These are phyloP conservation scores for Podilymbus podiceps DNA, from an alignment of 2,113 vertebrate species.

Conservation along the genomic window DNA sequence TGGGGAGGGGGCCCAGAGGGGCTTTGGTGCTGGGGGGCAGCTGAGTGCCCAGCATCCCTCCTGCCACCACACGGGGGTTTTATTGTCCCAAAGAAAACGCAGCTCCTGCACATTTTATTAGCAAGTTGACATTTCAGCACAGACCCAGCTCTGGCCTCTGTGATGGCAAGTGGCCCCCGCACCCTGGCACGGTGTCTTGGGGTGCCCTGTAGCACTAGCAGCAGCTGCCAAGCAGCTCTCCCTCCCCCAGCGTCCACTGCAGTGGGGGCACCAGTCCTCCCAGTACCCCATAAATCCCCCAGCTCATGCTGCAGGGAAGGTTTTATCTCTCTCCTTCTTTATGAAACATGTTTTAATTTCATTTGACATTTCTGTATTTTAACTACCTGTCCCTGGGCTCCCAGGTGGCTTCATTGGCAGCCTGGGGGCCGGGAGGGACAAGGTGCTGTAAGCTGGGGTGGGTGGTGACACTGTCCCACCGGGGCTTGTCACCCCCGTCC, in stretches of 20 bases:
- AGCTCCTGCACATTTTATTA: not conserved
- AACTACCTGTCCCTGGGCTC: not conserved
- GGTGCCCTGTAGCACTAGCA: accelerated
- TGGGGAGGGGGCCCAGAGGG: accelerated
- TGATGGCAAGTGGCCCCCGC: not conserved
- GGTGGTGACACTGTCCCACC: not conserved
- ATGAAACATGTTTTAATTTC: conserved; percentile 26
- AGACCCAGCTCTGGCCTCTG: not conserved
- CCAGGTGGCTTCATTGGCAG: not conserved
- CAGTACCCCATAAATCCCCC: not conserved
- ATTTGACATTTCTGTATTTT: conserved; percentile 21
- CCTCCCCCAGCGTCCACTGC: not conserved
- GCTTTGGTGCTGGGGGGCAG: accelerated
- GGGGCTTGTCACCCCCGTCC: not conserved
- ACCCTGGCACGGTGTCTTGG: not conserved
- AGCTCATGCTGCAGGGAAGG: not conserved
- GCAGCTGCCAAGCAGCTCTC: accelerated
- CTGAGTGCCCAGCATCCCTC: not conserved
- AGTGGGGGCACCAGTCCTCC: not conserved
- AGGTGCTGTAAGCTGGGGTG: not conserved
- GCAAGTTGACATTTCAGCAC: not conserved
- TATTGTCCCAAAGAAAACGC: not conserved
- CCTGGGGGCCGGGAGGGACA: accelerated
- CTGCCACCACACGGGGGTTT: not conserved
- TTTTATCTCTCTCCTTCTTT: not conserved